A percentile compares a stretch with the other conserved stretches of the same genome.
Conservation (phyloP, 30 jellyfish, hydroid and myxozoan genomes). For the Cassiopea andromeda region DNA sequence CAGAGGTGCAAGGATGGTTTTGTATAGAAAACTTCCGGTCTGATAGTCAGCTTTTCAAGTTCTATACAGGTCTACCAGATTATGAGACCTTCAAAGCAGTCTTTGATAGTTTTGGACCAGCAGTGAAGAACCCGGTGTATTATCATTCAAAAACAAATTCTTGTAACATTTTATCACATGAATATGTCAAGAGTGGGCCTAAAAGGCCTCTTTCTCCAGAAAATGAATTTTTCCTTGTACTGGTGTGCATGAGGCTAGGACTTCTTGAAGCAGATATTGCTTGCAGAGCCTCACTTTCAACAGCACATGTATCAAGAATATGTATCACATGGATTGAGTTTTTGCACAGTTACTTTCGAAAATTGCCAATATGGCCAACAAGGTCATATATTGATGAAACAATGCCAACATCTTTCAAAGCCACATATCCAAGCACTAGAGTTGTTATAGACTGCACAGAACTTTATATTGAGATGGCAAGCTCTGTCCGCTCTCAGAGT, state of each 20-base stretch:
- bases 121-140: constrained; percentile 4
- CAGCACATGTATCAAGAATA: constrained; percentile 40
- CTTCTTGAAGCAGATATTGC: constrained; percentile 58
- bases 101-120: constrained; percentile 33
- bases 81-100: constrained; percentile 20
- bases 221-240: constrained; percentile 22
- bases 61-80: constrained; percentile 41
- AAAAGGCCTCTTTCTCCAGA: constrained; percentile 22
- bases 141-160: constrained; percentile 19
- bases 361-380: constrained; percentile 57
- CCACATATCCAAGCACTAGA: constrained; percentile 41
- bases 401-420: constrained; percentile 59
- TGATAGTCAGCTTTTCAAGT: constrained; percentile 14
- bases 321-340: constrained; percentile 55
- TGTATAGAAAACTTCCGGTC: background rate
- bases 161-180: constrained; percentile 1
- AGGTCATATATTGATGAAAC: constrained; percentile 11
- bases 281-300: constrained; percentile 21
- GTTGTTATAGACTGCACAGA: constrained; percentile 61
- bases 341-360: constrained; percentile 28
- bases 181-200: constrained; percentile 28
- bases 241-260: constrained; percentile 47
- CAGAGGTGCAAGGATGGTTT: background rate
- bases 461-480: constrained; percentile 37
- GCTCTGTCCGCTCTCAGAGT: constrained; percentile 36